Base-by-base conservation (phyloP, 2,797 vertebrate species). In the Enteromius fasciolatus region DNA sequence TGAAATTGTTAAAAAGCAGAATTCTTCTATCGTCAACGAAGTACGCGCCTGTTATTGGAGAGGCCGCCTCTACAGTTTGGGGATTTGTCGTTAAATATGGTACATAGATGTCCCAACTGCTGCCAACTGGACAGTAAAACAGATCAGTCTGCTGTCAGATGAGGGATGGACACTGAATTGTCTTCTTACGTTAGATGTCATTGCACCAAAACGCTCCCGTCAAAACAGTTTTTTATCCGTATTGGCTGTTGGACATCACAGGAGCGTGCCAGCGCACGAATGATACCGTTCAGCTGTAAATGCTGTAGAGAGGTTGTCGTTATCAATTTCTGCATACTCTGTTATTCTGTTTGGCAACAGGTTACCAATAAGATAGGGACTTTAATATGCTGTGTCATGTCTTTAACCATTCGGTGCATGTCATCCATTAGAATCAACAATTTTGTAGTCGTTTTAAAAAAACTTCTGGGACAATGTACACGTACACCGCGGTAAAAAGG, bases 11-110 rank as follows among this genome's bases (percentile, higher is more conserved):
- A 59, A 82, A 76, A 69, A 82, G 50, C 23, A 36, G 36, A 20
- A 46, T 82, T 68, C 50, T 76, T 46, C 64, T 59, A 33, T 82
- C 81, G 46, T 68, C 36, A 82, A 57, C 50, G 39, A 68, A 44
- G 44, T 82, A 76, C 36, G 64, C 73, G 39, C 81, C 73, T 23
- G 64, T 76, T 44, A 18, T 76, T 14, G 73, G 81, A 76, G 81
- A 59, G 39, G 39, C 73, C 25, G 50, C 81, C 36, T 67, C 36
- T 68, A 36, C 63, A 36, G 20, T 82, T 82, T 76, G 46, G 48
- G 39, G 48, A 76, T 76, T 76, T 69, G 50, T 76, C 81, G 74
- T 76, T 67, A 82, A 82, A 82, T 76, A 82, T 69, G 81, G 64
- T 82, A 82, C 72, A 68, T 44, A 59, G 46, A 67, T n/a, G 23